Percentiles rank a stretch among this genome's conserved stretches.
Conservation (phyloP, 2,888 invertebrate genomes). For the Aphidoletes aphidimyza region DNA sequence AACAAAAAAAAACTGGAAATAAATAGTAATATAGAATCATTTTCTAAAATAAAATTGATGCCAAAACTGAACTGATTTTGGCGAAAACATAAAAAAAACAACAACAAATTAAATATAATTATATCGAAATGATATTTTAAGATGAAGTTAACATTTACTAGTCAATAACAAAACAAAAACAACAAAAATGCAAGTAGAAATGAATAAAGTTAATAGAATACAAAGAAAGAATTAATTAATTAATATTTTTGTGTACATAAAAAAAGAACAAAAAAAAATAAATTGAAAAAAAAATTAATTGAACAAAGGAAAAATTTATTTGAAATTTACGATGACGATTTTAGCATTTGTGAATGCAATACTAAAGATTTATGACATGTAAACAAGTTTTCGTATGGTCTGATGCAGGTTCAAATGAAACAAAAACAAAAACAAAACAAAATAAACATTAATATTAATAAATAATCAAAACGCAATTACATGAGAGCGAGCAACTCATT, state of each 20-base stretch:
- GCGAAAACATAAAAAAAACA: neutral
- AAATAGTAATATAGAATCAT: neutral
- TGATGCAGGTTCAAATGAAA: neutral
- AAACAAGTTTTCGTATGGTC: neutral
- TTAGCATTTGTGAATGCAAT: conserved; percentile 34
- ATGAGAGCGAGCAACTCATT: neutral
- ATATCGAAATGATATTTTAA: conserved; percentile 15
- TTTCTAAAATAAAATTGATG: neutral
- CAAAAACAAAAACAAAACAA: neutral
- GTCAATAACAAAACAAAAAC: conserved; percentile 4
- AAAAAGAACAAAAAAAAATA: conserved; percentile 16
- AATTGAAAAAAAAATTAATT: neutral
- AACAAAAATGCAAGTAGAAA: neutral
- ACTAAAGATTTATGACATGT: neutral
- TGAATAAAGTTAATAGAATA: neutral
- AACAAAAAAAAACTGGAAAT: neutral
- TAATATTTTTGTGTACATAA: too few species aligned
- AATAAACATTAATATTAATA: neutral
- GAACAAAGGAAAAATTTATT: neutral
- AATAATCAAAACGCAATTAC: conserved; percentile 35
- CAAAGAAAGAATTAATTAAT: neutral
- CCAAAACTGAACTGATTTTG: neutral
- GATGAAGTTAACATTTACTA: conserved; percentile 29
- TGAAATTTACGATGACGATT: neutral
- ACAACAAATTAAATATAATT: neutral